Evolutionary conservation across 2,797 vertebrate species (phyloP).

Genomic region (Manis javanica): DNA sequence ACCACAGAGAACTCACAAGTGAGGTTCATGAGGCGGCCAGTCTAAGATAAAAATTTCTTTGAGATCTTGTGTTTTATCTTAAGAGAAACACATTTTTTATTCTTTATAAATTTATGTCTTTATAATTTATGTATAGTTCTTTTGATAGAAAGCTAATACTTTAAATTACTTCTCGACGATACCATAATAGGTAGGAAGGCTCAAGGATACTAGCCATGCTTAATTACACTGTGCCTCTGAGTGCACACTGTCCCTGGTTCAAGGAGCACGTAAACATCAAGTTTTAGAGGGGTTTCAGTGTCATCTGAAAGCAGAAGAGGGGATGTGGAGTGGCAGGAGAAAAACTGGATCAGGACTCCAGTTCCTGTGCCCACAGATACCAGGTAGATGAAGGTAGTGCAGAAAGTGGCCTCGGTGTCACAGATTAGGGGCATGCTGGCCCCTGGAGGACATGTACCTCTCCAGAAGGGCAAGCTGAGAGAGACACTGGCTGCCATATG

Average conservation of each 20-base stretch:
- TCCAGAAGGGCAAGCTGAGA: not conserved
- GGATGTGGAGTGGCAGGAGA: not conserved
- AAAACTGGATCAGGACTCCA: not conserved
- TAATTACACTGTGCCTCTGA: not conserved
- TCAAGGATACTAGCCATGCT: not conserved
- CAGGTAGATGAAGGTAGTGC: not conserved
- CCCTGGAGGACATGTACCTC: rapidly evolving
- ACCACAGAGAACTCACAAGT: too few species aligned
- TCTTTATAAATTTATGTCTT: not conserved
- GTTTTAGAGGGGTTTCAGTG: too few species aligned
- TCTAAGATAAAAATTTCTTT: not conserved
- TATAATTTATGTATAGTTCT: not conserved
- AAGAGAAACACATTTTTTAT: not conserved
- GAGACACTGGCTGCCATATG: not conserved
- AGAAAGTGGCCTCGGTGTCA: not conserved
- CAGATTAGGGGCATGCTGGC: not conserved
- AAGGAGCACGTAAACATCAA: not conserved
- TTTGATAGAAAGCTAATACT: not conserved
- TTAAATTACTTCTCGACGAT: not conserved
- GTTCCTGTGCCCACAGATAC: not conserved
- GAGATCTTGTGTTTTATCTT: not conserved
- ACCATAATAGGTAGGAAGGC: not conserved
- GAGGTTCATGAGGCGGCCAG: too few species aligned
- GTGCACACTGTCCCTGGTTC: not conserved
- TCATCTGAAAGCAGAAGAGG: not conserved